A percentile compares a stretch with the other conserved stretches of the same genome.
phyloP scores from a whole-genome alignment of 2,797 vertebrate species.

The Acridotheres tristis region DNA sequence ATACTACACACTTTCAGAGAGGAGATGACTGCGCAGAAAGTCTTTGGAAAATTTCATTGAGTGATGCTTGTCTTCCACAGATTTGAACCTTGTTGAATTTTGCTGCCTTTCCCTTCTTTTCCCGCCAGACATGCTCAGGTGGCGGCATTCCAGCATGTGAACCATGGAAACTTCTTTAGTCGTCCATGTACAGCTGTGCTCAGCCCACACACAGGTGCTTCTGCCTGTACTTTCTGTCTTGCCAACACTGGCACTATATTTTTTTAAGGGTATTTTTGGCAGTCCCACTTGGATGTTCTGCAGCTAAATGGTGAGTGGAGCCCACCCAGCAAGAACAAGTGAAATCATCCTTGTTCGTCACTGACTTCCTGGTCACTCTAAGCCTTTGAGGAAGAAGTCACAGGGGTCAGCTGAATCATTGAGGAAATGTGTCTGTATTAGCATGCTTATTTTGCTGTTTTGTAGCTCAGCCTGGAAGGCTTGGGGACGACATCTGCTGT shows the following conservation, averaged over 20 bases:
- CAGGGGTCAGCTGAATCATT: slow-evolving; percentile 53
- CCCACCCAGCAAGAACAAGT: slow-evolving; percentile 64
- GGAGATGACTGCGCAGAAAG: not conserved
- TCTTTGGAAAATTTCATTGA: not conserved
- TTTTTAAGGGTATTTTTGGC: slow-evolving; percentile 44
- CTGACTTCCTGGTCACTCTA: not conserved
- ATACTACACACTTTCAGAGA: not conserved
- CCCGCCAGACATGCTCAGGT: not conserved
- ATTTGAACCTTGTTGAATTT: not conserved
- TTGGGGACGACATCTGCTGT: not conserved
- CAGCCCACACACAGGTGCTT: slow-evolving; percentile 35
- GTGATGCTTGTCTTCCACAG: not conserved
- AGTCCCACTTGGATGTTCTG: not conserved
- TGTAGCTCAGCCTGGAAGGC: not conserved
- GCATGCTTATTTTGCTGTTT: slow-evolving; percentile 23
- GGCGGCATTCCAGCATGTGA: not conserved
- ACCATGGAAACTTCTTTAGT: not conserved
- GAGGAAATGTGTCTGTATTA: slow-evolving; percentile 41
- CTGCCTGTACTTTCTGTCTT: slow-evolving; percentile 29
- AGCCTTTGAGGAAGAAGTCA: slow-evolving; percentile 20
- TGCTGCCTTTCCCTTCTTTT: not conserved
- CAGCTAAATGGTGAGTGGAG: not conserved
- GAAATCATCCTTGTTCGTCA: slow-evolving; percentile 8
- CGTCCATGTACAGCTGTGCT: not conserved
- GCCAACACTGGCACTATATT: not conserved